These are phyloP conservation scores for Cyclargus thomasi DNA, from an alignment of 1,140 invertebrate genomes.

Conservation along the genomic window DNA sequence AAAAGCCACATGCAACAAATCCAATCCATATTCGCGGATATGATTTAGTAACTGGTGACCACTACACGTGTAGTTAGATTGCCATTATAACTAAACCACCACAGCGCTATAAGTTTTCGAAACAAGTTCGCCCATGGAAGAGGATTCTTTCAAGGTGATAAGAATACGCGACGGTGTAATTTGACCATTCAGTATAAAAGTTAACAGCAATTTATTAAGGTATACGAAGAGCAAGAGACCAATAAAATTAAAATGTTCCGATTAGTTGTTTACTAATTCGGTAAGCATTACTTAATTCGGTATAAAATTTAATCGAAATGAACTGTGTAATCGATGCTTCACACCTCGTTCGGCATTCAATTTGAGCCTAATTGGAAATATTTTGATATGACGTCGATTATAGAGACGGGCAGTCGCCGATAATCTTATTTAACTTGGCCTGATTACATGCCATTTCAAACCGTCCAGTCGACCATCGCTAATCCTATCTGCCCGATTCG, in stretches of 20 bases:
- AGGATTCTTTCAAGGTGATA: neutral
- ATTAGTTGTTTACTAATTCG: neutral
- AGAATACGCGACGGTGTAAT: too few relatives aligned
- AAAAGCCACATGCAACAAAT: conserved; percentile 31
- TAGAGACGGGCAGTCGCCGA: neutral
- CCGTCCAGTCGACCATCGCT: neutral
- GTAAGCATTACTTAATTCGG: neutral
- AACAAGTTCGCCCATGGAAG: too few relatives aligned
- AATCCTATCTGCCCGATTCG: neutral
- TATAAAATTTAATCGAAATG: neutral
- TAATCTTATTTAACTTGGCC: conserved; percentile 11
- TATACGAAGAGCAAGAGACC: neutral
- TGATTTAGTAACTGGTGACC: conserved; percentile 1
- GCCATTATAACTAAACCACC: neutral
- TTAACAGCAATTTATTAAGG: too few relatives aligned
- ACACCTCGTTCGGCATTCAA: neutral
- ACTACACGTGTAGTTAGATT: conserved; percentile 6
- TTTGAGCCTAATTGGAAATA: conserved; percentile 9
- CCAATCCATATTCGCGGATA: conserved; percentile 21
- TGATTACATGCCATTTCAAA: conserved; percentile 14
- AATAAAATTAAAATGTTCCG: neutral
- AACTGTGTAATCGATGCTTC: neutral
- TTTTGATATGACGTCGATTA: neutral
- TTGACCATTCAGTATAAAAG: too few relatives aligned
- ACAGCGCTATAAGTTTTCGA: too few relatives aligned